Percentiles rank a stretch among this genome's conserved stretches.
Evolutionary conservation across 2,113 vertebrate genomes (phyloP).

Genomic region (Melozone crissalis): DNA sequence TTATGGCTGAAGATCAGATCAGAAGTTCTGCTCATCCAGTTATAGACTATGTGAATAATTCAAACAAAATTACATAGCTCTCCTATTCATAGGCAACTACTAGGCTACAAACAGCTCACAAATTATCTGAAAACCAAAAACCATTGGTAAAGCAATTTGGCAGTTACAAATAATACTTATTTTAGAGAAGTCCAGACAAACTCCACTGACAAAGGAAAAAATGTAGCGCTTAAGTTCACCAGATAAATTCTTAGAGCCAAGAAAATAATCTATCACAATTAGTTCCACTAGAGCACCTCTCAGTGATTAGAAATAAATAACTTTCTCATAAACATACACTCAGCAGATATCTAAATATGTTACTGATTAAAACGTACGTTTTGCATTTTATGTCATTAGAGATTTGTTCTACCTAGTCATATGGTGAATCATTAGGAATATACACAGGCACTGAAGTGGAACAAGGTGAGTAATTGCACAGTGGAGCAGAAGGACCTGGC

Average conservation of each 20-base stretch:
- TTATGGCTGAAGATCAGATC: neutral
- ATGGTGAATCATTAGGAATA: conserved; percentile 53
- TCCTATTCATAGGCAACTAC: neutral
- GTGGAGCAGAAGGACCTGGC: neutral
- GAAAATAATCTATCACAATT: conserved; percentile 67
- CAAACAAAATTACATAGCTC: neutral
- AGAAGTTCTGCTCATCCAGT: neutral
- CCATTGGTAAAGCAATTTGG: neutral
- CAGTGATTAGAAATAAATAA: conserved; percentile 70
- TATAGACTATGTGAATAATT: neutral
- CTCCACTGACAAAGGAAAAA: neutral
- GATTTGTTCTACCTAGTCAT: conserved; percentile 51
- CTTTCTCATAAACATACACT: conserved; percentile 42
- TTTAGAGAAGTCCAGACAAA: neutral
- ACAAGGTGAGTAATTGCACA: conserved; percentile 46
- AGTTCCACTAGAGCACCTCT: conserved; percentile 65
- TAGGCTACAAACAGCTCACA: neutral
- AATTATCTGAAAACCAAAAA: neutral
- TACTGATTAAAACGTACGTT: conserved; percentile 64
- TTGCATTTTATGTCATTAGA: conserved; percentile 47
- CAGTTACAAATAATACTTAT: neutral
- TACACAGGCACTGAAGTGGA: neutral
- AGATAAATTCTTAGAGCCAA: conserved; percentile 19
- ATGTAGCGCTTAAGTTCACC: neutral
- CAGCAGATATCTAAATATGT: conserved; percentile 62